Percentiles rank a stretch among this genome's conserved stretches.
Evolutionary conservation across 2,888 invertebrate genomes (phyloP).

Genomic region (Metallyticus violacea): DNA sequence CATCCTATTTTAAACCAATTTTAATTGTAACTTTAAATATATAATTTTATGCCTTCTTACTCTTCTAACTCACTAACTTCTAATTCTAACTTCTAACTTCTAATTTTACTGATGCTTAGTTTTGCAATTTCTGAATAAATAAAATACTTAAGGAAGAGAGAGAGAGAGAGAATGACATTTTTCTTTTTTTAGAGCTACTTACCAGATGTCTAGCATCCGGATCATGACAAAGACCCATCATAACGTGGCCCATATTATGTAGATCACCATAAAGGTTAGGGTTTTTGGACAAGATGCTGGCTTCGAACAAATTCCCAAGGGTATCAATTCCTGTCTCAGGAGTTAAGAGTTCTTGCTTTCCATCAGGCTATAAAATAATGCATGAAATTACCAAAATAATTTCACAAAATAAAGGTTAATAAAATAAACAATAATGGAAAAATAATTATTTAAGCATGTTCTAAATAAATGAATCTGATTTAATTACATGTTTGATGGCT

Average conservation of each 20-base stretch:
- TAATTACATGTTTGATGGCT: no score
- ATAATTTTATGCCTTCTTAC: no score
- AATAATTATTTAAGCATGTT: no score
- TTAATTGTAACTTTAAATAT: no score
- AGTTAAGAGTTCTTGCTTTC: slow-evolving; percentile 55
- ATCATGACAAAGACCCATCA: slow-evolving; percentile 75
- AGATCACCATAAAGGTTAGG: slow-evolving; percentile 70
- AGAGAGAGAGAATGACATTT: no score
- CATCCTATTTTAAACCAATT: no score
- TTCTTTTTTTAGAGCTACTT: no score
- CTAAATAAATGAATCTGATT: no score
- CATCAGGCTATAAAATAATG: slow-evolving; percentile 52
- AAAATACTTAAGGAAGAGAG: no score
- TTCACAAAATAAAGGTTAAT: background rate
- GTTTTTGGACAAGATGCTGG: slow-evolving; percentile 68
- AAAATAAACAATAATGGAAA: background rate
- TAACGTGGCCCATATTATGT: slow-evolving; percentile 79
- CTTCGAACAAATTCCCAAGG: slow-evolving; percentile 77
- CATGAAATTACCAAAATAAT: background rate
- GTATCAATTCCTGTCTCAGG: slow-evolving; percentile 72
- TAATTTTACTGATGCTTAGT: background rate
- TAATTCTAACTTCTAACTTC: background rate
- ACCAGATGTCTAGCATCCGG: slow-evolving; percentile 74
- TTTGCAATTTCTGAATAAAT: background rate
- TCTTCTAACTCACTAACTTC: no score